Evolutionary conservation across 1,140 invertebrate species (phyloP).

Genomic region (Pectinophora gossypiella): DNA sequence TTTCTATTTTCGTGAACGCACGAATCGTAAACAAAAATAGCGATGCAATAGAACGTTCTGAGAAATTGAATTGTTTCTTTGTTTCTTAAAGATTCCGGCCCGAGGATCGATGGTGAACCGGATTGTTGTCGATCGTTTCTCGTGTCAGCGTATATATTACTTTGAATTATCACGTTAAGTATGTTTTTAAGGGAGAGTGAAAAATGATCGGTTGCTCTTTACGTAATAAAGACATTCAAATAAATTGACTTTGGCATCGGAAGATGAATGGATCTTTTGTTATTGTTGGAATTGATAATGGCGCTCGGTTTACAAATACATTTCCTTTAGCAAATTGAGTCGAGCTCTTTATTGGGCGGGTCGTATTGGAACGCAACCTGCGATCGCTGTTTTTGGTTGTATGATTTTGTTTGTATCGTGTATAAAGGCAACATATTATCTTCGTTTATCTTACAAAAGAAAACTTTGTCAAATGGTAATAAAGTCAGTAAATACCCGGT

Average conservation of each 20-base stretch:
- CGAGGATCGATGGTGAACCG: no score
- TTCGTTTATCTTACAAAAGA: no score
- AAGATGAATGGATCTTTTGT: background rate
- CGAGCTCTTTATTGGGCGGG: no score
- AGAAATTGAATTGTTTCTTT: conserved; percentile 9
- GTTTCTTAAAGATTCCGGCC: conserved; percentile 3
- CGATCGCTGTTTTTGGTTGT: no score
- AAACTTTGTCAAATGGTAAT: no score
- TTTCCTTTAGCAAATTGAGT: no score
- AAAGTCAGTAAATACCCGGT: no score
- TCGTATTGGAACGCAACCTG: no score
- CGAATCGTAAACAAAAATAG: conserved; percentile 9
- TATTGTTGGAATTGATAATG: no score
- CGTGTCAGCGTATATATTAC: conserved; percentile 7
- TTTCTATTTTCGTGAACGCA: conserved; percentile 8
- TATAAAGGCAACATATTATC: no score
- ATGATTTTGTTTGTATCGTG: no score
- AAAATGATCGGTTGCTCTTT: background rate
- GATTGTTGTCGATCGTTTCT: conserved; percentile 8
- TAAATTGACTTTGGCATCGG: background rate
- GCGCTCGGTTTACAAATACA: no score
- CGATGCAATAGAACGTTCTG: conserved; percentile 3
- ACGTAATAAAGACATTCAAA: background rate
- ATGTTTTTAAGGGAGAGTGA: background rate
- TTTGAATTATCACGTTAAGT: background rate